Evolutionary conservation across 2,113 vertebrate species (phyloP).

Genomic region (Montifringilla adamsi): DNA sequence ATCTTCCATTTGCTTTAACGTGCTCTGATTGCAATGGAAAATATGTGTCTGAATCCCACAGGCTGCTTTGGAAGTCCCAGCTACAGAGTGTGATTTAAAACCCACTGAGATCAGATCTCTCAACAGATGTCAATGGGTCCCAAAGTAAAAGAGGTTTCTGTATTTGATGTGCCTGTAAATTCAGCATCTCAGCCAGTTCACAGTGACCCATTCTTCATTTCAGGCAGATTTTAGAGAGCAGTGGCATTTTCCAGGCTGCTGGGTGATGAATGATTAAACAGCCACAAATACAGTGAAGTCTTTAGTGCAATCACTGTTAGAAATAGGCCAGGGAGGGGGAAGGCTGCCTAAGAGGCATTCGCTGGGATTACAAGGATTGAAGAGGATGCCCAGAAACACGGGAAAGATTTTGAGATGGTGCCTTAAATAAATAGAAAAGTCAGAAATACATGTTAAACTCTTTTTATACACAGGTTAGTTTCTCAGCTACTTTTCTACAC

Average conservation of each 20-base stretch:
- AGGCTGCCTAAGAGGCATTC: neutral
- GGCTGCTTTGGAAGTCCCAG: neutral
- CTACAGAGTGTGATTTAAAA: neutral
- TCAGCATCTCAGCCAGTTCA: neutral
- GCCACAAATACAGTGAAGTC: neutral
- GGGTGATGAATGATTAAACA: neutral
- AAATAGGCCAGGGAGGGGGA: neutral
- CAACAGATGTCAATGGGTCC: neutral
- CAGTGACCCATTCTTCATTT: neutral
- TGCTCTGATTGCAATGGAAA: neutral
- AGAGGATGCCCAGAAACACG: neutral
- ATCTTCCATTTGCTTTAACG: conserved; percentile 26
- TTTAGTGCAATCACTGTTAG: neutral
- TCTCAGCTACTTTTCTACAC: neutral
- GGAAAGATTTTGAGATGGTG: neutral
- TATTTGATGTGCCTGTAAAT: neutral
- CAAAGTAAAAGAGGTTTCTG: neutral
- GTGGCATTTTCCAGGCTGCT: neutral
- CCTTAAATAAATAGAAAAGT: neutral
- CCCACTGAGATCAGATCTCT: neutral
- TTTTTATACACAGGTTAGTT: neutral
- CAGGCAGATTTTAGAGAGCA: neutral
- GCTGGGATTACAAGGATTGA: neutral
- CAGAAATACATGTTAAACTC: neutral
- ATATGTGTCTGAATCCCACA: neutral